Evolutionary conservation across 1,140 invertebrate genomes (phyloP), one percentile per base, ranked within the genome.

Genomic region (Mercenaria mercenaria): DNA sequence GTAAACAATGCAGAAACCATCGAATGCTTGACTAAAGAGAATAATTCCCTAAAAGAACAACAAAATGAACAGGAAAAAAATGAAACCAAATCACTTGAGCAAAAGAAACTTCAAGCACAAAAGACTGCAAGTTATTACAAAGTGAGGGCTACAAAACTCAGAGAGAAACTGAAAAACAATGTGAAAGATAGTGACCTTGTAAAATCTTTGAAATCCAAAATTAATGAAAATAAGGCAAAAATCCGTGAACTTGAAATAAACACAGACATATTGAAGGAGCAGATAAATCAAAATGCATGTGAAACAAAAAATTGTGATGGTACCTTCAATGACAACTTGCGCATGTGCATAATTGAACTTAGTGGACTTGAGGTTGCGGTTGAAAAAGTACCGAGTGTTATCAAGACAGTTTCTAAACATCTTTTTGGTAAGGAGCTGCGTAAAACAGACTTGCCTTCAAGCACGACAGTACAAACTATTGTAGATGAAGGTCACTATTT

Each of bases 401-500:
- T 88, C 23, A 39, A 80, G 23, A 20, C 80, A 37, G 90, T 84
- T 8, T 39, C 26, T 20, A 91, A 80, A 82, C 79, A 91, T 59
- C 41, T 91, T 23, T 52, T 88, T 88, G 4, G 34, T 11, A 47
- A 39, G 37, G 76, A 83, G 6, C 56, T 88, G 1, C 10, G 67
- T 11, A 91, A 83, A 56, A 15, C 34, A 39, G 56, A 84, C 13
- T 50, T 88, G 6, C 84, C 80, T n/a, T 61, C 43, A 37, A 37
- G 26, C 23, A 67, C 69, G 39, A 91, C 84, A 37, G 77, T 88
- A 10, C 76, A 88, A 39, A 61, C 64, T 20, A 91, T 91, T 67
- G 79, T 91, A n/a, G 90, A 91, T 67, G 67, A 88, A 59, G 85
- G 85, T 18, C 90, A 88, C 88, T 52, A n/a, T n/a, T n/a, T n/a